Percentiles rank a stretch among this genome's conserved stretches.
Conservation (phyloP, 1,140 invertebrate species). For the Hirudo medicinalis region DNA sequence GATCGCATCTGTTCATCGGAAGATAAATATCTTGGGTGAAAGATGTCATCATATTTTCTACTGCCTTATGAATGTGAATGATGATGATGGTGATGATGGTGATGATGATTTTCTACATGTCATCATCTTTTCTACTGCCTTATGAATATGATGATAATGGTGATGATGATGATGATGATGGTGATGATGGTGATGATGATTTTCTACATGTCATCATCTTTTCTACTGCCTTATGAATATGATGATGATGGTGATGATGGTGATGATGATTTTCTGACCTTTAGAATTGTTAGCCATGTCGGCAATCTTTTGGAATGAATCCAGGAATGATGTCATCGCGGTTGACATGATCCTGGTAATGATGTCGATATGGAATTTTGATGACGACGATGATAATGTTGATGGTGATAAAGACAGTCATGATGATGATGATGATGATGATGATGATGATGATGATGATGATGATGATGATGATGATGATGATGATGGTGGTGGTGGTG, state of each 20-base stretch:
- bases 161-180: neutral
- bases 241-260: no score
- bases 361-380: neutral
- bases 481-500: neutral
- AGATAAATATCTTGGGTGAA: neutral
- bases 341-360: slow-evolving; percentile 64
- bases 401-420: neutral
- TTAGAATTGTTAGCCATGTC: slow-evolving; percentile 83
- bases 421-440: neutral
- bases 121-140: neutral
- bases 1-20: neutral
- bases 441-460: neutral
- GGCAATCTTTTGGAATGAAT: slow-evolving; percentile 91
- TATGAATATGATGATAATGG: neutral
- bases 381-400: neutral
- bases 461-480: neutral
- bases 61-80: no score
- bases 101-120: slow-evolving; percentile 27
- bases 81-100: neutral
- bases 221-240: no score
- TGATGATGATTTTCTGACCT: slow-evolving; percentile 50
- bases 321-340: slow-evolving; percentile 76
- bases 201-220: no score
- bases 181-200: neutral
- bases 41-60: neutral